Percentiles rank a stretch among this genome's conserved stretches.
These are phyloP conservation scores for Brachylomia viminalis DNA, from an alignment of 2,888 invertebrate genomes.

Conservation along the genomic window DNA sequence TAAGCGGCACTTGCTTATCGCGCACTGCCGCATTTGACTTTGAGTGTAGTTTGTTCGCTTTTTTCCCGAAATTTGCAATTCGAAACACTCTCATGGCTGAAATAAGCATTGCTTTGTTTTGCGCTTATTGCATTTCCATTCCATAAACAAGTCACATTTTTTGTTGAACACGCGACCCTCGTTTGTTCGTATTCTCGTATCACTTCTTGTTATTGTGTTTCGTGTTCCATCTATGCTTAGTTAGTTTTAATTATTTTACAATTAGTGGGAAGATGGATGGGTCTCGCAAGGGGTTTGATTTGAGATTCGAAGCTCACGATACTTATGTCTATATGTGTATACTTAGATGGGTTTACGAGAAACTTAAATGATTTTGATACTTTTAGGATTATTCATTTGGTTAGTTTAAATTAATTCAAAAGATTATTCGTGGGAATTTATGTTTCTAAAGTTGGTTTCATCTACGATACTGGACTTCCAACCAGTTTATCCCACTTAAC, in stretches of 20 bases:
- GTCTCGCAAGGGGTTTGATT: conserved; percentile 73
- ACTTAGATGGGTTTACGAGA: neutral
- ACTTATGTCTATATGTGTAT: conserved; percentile 53
- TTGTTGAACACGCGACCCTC: conserved; percentile 57
- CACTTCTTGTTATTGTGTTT: conserved; percentile 71
- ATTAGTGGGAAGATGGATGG: conserved; percentile 81
- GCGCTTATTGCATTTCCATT: conserved; percentile 71
- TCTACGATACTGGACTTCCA: neutral
- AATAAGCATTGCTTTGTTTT: conserved; percentile 78
- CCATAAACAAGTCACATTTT: conserved; percentile 63
- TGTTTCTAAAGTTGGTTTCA: neutral
- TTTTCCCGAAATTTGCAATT: conserved; percentile 89
- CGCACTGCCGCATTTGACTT: conserved; percentile 89
- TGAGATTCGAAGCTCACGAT: conserved; percentile 74
- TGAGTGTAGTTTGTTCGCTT: conserved; percentile 87
- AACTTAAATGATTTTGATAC: conserved; percentile 41
- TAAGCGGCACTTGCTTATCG: conserved; percentile 90
- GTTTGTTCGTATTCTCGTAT: conserved; percentile 53
- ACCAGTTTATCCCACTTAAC: conserved; percentile 4
- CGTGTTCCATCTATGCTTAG: conserved; percentile 73
- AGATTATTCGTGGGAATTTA: conserved; percentile 9
- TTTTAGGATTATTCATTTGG: conserved; percentile 12
- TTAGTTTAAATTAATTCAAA: conserved; percentile 13
- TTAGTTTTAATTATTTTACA: conserved; percentile 83
- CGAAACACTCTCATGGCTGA: conserved; percentile 84